Evolutionary conservation across 1,140 invertebrate species (phyloP).

Genomic region (Mycetomoellerius zeteki): DNA sequence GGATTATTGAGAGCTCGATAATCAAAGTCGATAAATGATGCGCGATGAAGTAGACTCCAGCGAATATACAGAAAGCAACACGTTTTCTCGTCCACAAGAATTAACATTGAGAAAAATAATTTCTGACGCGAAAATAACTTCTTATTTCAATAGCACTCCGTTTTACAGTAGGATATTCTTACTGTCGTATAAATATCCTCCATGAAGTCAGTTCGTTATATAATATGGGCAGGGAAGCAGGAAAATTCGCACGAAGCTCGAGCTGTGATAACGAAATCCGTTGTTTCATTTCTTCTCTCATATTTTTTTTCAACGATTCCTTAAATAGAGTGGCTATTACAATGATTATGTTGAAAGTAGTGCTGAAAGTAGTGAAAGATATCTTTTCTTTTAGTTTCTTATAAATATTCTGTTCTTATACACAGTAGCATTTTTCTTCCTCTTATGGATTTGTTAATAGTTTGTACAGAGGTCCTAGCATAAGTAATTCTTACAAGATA

Average conservation of each 20-base stretch:
- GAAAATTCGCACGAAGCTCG: slow-evolving; percentile 58
- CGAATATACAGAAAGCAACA: slow-evolving; percentile 27
- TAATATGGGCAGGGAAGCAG: slow-evolving; percentile 2
- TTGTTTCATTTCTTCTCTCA: slow-evolving; percentile 44
- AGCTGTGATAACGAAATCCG: slow-evolving; percentile 58
- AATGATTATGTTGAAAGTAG: slow-evolving; percentile 66
- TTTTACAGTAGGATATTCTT: slow-evolving; percentile 32
- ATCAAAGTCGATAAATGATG: slow-evolving; percentile 51
- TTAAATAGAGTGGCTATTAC: slow-evolving; percentile 65
- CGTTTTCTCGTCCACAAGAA: slow-evolving; percentile 36
- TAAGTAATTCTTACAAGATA: slow-evolving; percentile 62
- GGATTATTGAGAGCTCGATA: slow-evolving; percentile 1
- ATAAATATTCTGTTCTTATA: slow-evolving; percentile 66
- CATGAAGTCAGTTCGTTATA: slow-evolving; percentile 52
- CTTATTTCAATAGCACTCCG: slow-evolving; percentile 24
- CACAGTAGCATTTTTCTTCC: slow-evolving; percentile 48
- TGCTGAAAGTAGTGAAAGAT: slow-evolving; percentile 66
- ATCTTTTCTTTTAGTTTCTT: slow-evolving; percentile 62
- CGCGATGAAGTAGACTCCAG: slow-evolving; percentile 21
- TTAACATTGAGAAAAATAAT: slow-evolving; percentile 60
- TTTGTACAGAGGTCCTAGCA: slow-evolving; percentile 58
- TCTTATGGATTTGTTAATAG: slow-evolving; percentile 48
- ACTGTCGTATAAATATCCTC: slow-evolving; percentile 37
- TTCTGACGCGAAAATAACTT: slow-evolving; percentile 44
- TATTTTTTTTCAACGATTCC: slow-evolving; percentile 49